Percentiles rank a stretch among this genome's conserved stretches.
These are phyloP conservation scores for Paramisgurnus dabryanus DNA, from an alignment of 2,113 vertebrate species.

Conservation along the genomic window DNA sequence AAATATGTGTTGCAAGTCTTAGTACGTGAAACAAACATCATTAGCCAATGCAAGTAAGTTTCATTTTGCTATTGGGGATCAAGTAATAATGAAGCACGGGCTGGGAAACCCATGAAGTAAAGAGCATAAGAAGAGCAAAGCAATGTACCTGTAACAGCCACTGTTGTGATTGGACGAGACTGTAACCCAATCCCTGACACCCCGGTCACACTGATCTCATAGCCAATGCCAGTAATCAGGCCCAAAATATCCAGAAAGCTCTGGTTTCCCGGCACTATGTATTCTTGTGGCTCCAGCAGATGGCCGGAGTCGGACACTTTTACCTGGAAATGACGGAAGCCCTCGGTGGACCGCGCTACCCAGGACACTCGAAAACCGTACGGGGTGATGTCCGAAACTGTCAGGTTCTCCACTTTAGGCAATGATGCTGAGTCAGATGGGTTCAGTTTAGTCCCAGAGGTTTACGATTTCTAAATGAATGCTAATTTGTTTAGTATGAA, in stretches of 20 bases:
- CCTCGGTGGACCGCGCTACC: constrained; percentile 61
- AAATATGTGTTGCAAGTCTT: background rate
- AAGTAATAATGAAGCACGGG: constrained; percentile 39
- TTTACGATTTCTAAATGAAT: constrained; percentile 58
- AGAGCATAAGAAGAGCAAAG: constrained; percentile 3
- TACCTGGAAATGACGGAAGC: constrained; percentile 88
- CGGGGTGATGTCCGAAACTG: constrained; percentile 86
- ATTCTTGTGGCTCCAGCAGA: constrained; percentile 90
- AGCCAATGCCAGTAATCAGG: constrained; percentile 81
- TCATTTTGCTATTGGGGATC: too few species aligned
- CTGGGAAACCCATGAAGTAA: constrained; percentile 11
- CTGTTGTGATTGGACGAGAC: constrained; percentile 87
- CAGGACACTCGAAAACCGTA: constrained; percentile 78
- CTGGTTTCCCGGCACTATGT: constrained; percentile 72
- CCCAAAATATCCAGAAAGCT: constrained; percentile 73
- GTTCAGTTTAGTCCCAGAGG: constrained; percentile 27
- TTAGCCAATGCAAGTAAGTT: too few species aligned
- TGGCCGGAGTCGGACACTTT: constrained; percentile 92
- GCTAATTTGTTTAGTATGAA: constrained; percentile 22
- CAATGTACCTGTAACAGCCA: constrained; percentile 91
- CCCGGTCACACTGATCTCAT: constrained; percentile 85
- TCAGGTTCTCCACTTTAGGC: constrained; percentile 94
- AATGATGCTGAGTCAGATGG: constrained; percentile 76
- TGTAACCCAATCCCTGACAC: constrained; percentile 83
- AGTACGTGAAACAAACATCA: too few species aligned